Conservation (phyloP, 2,113 vertebrate species). For the Holacanthus passer region DNA sequence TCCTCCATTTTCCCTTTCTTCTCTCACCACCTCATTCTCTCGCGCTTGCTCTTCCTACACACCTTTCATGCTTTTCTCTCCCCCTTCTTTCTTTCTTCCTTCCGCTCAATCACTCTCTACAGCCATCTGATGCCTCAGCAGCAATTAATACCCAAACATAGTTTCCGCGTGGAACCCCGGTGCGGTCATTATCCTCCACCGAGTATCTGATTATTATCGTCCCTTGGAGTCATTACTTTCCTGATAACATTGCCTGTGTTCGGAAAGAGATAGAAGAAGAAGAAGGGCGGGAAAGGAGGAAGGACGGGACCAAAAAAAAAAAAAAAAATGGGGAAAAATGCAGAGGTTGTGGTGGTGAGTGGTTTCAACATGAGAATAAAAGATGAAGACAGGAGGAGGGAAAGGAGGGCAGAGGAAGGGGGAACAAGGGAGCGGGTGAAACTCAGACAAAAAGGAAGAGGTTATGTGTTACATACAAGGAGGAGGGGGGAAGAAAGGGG, state of each 20-base stretch:
- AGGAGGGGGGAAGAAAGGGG: conserved; percentile 14
- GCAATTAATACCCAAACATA: conserved; percentile 52
- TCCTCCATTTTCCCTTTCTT: conserved; percentile 24
- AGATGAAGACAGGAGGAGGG: conserved; percentile 33
- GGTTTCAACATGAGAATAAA: conserved; percentile 45
- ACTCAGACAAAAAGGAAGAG: conserved; percentile 34
- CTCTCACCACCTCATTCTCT: background rate
- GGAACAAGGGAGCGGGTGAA: conserved; percentile 7
- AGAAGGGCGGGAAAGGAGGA: background rate
- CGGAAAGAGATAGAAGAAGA: conserved; percentile 8
- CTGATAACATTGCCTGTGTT: conserved; percentile 54
- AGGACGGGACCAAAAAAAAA: background rate
- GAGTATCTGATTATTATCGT: conserved; percentile 57
- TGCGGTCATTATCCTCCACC: conserved; percentile 60
- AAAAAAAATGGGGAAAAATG: background rate
- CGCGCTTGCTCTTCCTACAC: background rate
- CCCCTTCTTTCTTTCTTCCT: background rate
- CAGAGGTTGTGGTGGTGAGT: background rate
- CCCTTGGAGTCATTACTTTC: conserved; percentile 57
- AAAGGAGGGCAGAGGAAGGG: conserved; percentile 40
- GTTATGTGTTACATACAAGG: conserved; percentile 45
- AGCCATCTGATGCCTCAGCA: conserved; percentile 20
- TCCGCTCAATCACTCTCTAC: conserved; percentile 25
- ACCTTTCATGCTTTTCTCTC: conserved; percentile 1
- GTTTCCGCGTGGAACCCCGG: conserved; percentile 34